Evolutionary conservation across 2,888 invertebrate genomes (phyloP).

Genomic region (Eubasilissa splendida): DNA sequence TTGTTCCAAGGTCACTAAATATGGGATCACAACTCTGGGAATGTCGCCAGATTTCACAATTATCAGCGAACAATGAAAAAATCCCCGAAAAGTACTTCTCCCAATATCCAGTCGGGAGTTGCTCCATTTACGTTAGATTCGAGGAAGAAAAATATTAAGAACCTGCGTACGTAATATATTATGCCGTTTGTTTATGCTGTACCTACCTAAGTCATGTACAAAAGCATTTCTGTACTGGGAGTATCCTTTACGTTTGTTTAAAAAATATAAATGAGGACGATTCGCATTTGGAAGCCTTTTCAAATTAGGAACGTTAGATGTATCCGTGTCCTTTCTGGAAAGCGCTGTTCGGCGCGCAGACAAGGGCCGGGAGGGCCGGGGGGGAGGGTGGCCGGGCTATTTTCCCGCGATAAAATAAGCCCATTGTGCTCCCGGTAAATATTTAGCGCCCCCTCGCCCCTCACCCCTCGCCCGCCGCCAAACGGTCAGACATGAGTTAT

Average conservation of each 20-base stretch:
- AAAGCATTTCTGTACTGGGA: no score
- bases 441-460: conserved; percentile 50
- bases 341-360: background rate
- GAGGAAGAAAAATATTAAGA: no score
- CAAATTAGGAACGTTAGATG: conserved; percentile 14
- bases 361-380: conserved; percentile 20
- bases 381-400: conserved; percentile 6
- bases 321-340: conserved; percentile 11
- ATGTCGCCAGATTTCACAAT: no score
- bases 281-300: conserved; percentile 15
- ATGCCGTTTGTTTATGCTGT: no score
- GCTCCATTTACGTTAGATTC: no score
- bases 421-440: conserved; percentile 54
- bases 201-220: no score
- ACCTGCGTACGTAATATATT: no score
- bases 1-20: no score
- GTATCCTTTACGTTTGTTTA: background rate
- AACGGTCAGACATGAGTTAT: conserved; percentile 56
- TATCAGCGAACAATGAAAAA: no score
- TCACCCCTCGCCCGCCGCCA: background rate
- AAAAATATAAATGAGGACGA: background rate
- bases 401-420: conserved; percentile 52
- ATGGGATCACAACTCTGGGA: no score
- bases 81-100: no score
- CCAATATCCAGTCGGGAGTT: no score